Evolutionary conservation across 2,113 vertebrate genomes (phyloP), one percentile per base, ranked within the genome.

Genomic region (Nycticebus coucang): DNA sequence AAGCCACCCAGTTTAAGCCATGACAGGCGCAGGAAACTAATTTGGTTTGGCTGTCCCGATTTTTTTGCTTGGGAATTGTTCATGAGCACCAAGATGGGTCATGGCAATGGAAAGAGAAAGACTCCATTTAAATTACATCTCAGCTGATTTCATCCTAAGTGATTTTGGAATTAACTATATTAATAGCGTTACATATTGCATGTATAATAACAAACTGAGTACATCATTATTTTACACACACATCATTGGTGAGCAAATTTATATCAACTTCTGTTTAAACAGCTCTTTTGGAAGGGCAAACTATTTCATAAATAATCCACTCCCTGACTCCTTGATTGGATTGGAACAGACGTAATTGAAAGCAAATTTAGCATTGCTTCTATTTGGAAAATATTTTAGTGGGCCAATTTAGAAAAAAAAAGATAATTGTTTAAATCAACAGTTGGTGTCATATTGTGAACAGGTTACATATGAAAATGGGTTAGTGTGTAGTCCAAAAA

Each of bases 341-440:
- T 35, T 57, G 12, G 6, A 62, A 89, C 79, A 85, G 24, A 45
- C 35, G 72, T 50, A 62, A 64, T 93, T 37, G 57, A 93, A 94
- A 93, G 1, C 30, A 64, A 85, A 72, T 91, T 96, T 86, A 91
- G 24, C 53, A 33, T 68, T 21, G 10, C 33, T 91, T 91, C 10
- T 95, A 60, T 80, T 84, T 93, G 59, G 41, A 85, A 53, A 77
- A 24, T n/a, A 69, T 82, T 88, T 87, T 91, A 64, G 53, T 95
- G 28, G 21, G 15, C n/a, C 35, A 84, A 30, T 64, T 95, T 17
- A 68, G 53, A 97, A 89, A 97, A 89, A 53, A 68, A 35, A 50
- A 50, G 45, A 50, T 50, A 50, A 9, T 30, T 81, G 24, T 83
- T 83, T 18, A 12, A 75, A 35, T 60, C 37, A 50, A 33, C 26